Conservation (phyloP, 2,888 invertebrate genomes). For the Eupithecia subfuscata region DNA sequence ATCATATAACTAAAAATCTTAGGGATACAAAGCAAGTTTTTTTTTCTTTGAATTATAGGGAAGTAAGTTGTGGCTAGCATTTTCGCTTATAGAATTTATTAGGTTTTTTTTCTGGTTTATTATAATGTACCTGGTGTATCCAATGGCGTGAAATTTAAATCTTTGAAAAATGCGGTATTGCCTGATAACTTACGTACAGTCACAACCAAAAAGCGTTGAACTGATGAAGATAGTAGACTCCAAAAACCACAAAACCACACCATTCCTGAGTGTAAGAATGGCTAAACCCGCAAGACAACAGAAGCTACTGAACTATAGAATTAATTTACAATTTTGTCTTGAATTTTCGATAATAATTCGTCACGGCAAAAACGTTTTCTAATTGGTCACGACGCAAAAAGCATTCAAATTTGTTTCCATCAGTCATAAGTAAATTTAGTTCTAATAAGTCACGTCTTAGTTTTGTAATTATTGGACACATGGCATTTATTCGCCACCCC, state of each 20-base stretch:
- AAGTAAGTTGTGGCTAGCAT: not conserved
- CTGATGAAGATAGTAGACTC: not conserved
- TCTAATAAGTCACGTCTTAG: too few relatives aligned
- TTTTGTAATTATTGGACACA: too few relatives aligned
- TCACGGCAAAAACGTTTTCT: too few relatives aligned
- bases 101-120: not conserved
- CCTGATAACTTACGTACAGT: not conserved
- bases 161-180: not conserved
- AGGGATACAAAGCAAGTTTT: not conserved
- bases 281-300: not conserved
- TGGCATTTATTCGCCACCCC: too few relatives aligned
- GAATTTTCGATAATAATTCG: too few relatives aligned
- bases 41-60: not conserved
- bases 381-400: too few relatives aligned
- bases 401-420: too few relatives aligned
- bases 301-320: not conserved
- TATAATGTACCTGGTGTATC: too few relatives aligned
- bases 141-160: not conserved
- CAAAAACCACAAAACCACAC: not conserved
- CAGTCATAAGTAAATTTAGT: too few relatives aligned
- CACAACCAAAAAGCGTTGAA: not conserved
- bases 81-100: not conserved
- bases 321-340: not conserved
- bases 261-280: not conserved
- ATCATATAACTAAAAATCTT: not conserved